Evolutionary conservation across 2,797 vertebrate genomes (phyloP), one percentile per base, ranked within the genome.

Genomic region (Gallinago solitaria): DNA sequence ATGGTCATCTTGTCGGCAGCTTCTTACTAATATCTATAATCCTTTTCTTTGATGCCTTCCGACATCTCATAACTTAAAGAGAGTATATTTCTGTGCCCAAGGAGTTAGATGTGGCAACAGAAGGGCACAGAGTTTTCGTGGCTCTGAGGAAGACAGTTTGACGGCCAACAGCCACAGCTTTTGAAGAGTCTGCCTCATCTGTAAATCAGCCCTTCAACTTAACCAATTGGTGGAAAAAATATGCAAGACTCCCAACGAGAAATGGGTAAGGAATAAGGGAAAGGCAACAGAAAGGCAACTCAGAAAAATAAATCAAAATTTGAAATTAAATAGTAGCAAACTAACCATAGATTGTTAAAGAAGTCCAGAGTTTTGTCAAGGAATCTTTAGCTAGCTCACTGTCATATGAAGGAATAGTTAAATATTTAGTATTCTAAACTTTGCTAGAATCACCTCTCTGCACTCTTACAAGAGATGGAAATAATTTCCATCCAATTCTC

Each of bases 1-100:
- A 65, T 82, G 64, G 21, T 30, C 43, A 47, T 77, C 39, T 61
- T 94, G 80, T 89, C 93, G 93, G 70, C 32, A 95, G 33, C 61
- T 95, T 80, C 56, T 89, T 83, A 82, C 87, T 95, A 94, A 90
- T 77, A 87, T 30, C 33, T 84, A 21, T 53, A 91, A 80, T 89
- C 70, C 15, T 79, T 86, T 94, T 79, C 59, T 90, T 76, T 87
- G 71, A 83, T 35, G 30, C 13, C 16, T 91, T 84, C 43, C 0
- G 0, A 75, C 67, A 53, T 83, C 57, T 78, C 70, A 35, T 67
- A 77, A 85, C 16, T 84, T 70, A 51, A 75, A 59, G n/a, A 90
- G 9, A 0, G 0, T 43, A 4, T 35, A 89, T 76, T 91, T 91
- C 48, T 57, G 32, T 79, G 35, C 83, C 79, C 18, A 87, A 77